Evolutionary conservation across 2,797 vertebrate species (phyloP), one percentile per base, ranked within the genome.

Genomic region (Halcyon smyrnensis): DNA sequence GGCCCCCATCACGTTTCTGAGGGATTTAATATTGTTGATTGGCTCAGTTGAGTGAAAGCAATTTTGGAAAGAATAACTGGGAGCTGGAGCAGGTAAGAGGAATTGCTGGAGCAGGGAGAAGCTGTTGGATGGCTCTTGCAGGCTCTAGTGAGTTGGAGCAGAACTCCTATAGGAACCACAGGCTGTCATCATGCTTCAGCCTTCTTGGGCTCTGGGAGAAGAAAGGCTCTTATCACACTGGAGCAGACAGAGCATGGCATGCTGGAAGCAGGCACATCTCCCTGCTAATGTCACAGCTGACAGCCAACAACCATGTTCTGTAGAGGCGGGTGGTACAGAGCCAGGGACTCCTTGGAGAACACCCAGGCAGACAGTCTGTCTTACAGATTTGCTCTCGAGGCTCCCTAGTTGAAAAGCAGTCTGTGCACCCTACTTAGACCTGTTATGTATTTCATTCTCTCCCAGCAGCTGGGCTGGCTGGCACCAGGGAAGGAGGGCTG

Each of bases 381-480:
- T 74, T 48, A 3, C 12, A 60, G 86, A 13, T 41, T 59, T 57
- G 53, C 43, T 80, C 37, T 65, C 54, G 32, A 0, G 0, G 30
- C 53, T 87, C 69, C 73, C 14, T 12, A 7, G 41, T 19, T 51
- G 89, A 32, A 67, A 37, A 86, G 74, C 25, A 4, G 53, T 18
- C 37, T 43, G 32, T 43, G 78, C 70, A 43, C 51, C 64, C 69
- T 77, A 12, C 80, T 83, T 57, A 53, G 51, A 9, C 62, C 68
- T 51, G 36, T 11, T 89, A 48, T 1, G 0, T 6, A 3, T n/a
- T 70, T 36, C 36, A 3, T 64, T 71, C 36, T 63, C 69, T 36
- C 45, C 48, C 27, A 30, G 73, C 92, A 88, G 48, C 90, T 94
- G 85, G 43, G 21, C 12, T 65, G 67, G 81, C 86, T 97, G 91